phyloP scores from a whole-genome alignment of 2,113 vertebrate species.

The Elanus axillaris region DNA sequence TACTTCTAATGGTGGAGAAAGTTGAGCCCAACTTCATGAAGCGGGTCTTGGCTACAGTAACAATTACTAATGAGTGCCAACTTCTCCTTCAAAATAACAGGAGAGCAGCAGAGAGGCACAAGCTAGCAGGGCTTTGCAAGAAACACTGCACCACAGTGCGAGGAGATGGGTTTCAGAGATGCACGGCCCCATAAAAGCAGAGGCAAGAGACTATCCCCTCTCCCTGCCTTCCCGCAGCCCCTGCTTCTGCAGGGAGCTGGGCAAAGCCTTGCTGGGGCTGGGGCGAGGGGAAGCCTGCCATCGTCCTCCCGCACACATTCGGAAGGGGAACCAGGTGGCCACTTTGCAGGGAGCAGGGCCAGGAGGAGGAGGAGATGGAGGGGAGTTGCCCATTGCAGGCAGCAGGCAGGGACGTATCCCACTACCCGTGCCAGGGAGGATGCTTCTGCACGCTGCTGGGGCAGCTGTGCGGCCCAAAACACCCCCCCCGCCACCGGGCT shows the following conservation, averaged over 20 bases:
- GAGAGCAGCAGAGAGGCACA: neutral
- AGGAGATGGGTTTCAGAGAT: rapidly evolving
- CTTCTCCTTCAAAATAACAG: neutral
- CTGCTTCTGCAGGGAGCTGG: rapidly evolving
- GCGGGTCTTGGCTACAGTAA: neutral
- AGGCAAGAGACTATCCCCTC: neutral
- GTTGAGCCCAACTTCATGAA: neutral
- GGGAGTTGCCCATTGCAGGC: neutral
- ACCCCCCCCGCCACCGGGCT: neutral
- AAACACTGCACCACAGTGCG: rapidly evolving
- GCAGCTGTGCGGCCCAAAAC: neutral
- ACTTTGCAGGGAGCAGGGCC: neutral
- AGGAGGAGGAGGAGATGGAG: neutral
- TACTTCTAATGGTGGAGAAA: neutral
- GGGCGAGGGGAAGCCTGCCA: rapidly evolving
- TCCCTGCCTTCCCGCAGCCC: neutral
- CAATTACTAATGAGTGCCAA: neutral
- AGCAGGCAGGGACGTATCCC: neutral
- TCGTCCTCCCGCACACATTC: rapidly evolving
- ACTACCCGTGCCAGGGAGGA: neutral
- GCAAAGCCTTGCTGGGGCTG: neutral
- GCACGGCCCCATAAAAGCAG: rapidly evolving
- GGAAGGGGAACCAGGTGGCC: neutral
- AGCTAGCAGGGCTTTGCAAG: neutral
- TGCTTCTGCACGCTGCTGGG: neutral